phyloP scores from a whole-genome alignment of 1,140 invertebrate species.

The Euwallacea similis region DNA sequence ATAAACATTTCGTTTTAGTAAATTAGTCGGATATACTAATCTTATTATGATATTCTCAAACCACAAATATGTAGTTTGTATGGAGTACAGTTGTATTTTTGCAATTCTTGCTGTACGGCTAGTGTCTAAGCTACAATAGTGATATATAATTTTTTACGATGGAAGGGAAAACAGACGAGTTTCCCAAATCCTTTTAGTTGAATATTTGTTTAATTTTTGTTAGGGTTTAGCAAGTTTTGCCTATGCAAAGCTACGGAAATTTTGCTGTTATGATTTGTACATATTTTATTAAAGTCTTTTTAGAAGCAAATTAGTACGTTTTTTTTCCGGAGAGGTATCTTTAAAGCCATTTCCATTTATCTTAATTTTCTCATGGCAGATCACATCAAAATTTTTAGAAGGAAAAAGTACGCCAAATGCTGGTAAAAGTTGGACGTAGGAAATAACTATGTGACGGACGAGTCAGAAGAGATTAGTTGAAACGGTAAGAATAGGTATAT shows the following conservation, averaged over 20 bases:
- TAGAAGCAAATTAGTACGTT: slow-evolving; percentile 6
- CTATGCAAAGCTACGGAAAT: slow-evolving; percentile 14
- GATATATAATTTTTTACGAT: slow-evolving; percentile 29
- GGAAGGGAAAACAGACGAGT: not conserved
- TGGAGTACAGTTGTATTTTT: not conserved
- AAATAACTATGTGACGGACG: too few species aligned
- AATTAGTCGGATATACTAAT: not conserved
- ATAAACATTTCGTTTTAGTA: not conserved
- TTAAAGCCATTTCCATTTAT: too few species aligned
- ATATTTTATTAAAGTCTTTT: slow-evolving; percentile 34
- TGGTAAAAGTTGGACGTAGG: too few species aligned
- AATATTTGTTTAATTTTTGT: not conserved
- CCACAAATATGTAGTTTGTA: not conserved
- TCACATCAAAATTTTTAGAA: too few species aligned
- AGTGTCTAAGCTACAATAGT: slow-evolving; percentile 14
- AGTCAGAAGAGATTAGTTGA: too few species aligned
- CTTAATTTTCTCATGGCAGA: too few species aligned
- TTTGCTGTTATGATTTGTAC: slow-evolving; percentile 32
- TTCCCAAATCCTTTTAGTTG: not conserved
- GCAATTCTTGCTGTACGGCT: not conserved
- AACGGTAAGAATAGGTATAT: too few species aligned
- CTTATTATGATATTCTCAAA: slow-evolving; percentile 2
- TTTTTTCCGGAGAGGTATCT: not conserved
- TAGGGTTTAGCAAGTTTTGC: slow-evolving; percentile 18
- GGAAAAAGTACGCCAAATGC: too few species aligned